Conservation (phyloP, 2,888 invertebrate species). For the Agriopis marginaria region DNA sequence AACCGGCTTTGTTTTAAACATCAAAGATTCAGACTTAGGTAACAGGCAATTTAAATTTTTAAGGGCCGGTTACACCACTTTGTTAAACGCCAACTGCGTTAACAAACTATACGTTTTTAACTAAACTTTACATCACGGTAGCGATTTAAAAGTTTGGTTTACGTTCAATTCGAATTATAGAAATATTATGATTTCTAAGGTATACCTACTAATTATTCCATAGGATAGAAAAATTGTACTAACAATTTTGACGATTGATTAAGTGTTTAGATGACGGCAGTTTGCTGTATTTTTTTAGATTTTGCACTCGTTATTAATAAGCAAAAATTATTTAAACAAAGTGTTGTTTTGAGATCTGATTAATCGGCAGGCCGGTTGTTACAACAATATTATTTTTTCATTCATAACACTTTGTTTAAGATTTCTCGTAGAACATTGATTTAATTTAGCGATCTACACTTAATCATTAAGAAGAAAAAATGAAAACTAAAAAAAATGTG, state of each 20-base stretch:
- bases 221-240: constrained; percentile 61
- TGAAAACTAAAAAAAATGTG: constrained; percentile 17
- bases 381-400: constrained; percentile 14
- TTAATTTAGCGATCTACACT: constrained; percentile 14
- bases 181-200: constrained; percentile 36
- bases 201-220: constrained; percentile 54
- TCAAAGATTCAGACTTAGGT: background rate
- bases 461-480: constrained; percentile 3
- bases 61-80: constrained; percentile 15
- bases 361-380: constrained; percentile 26
- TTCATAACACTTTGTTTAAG: constrained; percentile 31
- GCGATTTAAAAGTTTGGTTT: constrained; percentile 11
- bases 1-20: constrained; percentile 4
- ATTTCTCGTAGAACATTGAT: constrained; percentile 18
- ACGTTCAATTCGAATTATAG: constrained; percentile 32
- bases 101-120: background rate
- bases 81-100: constrained; percentile 18
- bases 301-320: constrained; percentile 34
- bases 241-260: constrained; percentile 45
- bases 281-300: constrained; percentile 13
- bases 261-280: constrained; percentile 1
- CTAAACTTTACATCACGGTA: constrained; percentile 8
- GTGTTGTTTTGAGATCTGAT: constrained; percentile 33
- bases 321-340: constrained; percentile 23
- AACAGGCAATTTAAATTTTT: background rate